Evolutionary conservation across 1,140 invertebrate species (phyloP), one percentile per base, ranked within the genome.

Genomic region (Gerris buenoi): DNA sequence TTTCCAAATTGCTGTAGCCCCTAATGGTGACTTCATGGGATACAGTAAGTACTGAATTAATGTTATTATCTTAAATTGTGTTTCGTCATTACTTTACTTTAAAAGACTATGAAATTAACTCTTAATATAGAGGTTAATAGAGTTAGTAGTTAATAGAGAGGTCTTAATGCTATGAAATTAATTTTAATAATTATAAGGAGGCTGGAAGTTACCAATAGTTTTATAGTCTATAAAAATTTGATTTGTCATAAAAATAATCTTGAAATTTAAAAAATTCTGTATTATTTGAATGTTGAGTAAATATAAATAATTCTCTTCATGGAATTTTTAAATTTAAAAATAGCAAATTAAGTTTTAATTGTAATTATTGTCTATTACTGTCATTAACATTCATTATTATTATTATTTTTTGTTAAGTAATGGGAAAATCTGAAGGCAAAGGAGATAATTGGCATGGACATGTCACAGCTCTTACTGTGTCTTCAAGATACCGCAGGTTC

Each of bases 371-470:
- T 27, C 14, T 65, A 23, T 60, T 65, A 60, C 27, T 63, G 61
- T 68, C 69, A 18, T 68, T 67, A 64, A 70, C 72, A 72, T 66
- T 68, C 5, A 46, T 46, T 46, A 10, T 5, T 46, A 72, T 82
- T 83, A 68, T 73, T 10, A 46, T 46, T 46, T 10, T 46, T 10
- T 46, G 33, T 46, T 46, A 10, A 97, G 94, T 99, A 63, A 99
- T 99, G 95, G 97, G 95, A 28, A 99, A 99, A 80, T 89, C 95
- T 14, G 97, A 99, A 83, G 97, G 96, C 0, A 84, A 86, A 73
- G 87, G 88, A 68, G 91, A 97, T 74, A 90, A 95, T 75, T 98
- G 95, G 95, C 97, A 99, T 83, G 97, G 97, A 1, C 97, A 99
- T 81, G 96, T 99, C 1, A 98, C 97, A 23, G 95, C 95, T 18